Base-by-base conservation (phyloP, 1,140 invertebrate genomes). In the Drosophila trapezifrons region DNA sequence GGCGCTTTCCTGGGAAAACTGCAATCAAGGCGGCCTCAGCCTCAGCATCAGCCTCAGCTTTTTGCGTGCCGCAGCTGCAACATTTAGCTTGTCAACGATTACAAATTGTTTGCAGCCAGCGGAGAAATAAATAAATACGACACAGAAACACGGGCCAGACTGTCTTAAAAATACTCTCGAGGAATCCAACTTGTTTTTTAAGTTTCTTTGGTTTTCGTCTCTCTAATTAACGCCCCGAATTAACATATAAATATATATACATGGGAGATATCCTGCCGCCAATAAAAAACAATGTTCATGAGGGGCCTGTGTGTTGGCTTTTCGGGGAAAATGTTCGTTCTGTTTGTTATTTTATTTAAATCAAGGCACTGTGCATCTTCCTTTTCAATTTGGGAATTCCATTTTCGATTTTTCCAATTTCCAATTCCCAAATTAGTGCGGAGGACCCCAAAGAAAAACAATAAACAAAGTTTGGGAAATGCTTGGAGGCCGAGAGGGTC, bases 71-170 rank as follows among this genome's bases (percentile, higher is more conserved):
- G 45, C 84, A 89, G 84, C 84, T 89, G 84, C 84, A 87, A 87
- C 80, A 87, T 87, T 79, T 87, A 87, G 42, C 67, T 69, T 85
- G 82, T 85, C 82, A 85, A 83, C 80, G 80, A 83, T 84, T 83
- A 82, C 80, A 84, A 83, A 83, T 83, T 83, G 80, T 84, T 79
- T 74, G 73, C 73, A 73, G 81, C 55, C 76, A 58, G 58, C 45
- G 58, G 59, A 55, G 47, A 80, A 85, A 70, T 81, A 85, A 81
- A 86, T 81, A 84, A 80, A 84, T 80, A 85, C 58, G 70, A 47
- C 47, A 66, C 51, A 38, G 56, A 66, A 46, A 10, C 22, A 3
- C 37, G 13, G 18, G 18, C 13, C 20, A 13, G 51, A 60, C 54
- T 45, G 60, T 76, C 66, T 85, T 84, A 73, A 66, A 84, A 80